A percentile compares a stretch with the other conserved stretches of the same genome.
Evolutionary conservation across 2,113 vertebrate species (phyloP).

Genomic region (Hystrix cristata): DNA sequence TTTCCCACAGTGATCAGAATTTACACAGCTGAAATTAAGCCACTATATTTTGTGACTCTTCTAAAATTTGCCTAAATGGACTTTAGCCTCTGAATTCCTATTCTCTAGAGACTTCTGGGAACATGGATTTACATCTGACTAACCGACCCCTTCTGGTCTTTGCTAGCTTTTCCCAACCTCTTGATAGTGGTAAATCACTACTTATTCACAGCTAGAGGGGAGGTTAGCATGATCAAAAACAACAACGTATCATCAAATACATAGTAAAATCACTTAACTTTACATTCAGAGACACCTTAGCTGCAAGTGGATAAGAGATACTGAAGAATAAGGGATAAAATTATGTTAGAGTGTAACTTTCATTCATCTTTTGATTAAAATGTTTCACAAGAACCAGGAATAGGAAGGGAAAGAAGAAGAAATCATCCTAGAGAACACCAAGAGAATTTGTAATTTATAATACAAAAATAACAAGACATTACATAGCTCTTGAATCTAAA

Average conservation of each 20-base stretch:
- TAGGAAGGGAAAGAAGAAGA: not conserved
- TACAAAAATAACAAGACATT: slow-evolving; percentile 57
- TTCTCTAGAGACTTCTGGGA: not conserved
- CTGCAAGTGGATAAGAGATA: not conserved
- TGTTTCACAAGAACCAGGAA: not conserved
- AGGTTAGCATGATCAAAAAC: not conserved
- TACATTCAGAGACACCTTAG: not conserved
- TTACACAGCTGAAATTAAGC: slow-evolving; percentile 42
- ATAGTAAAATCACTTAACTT: slow-evolving; percentile 37
- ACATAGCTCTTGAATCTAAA: slow-evolving; percentile 49
- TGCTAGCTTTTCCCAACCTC: not conserved
- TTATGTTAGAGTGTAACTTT: slow-evolving; percentile 15
- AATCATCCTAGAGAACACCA: not conserved
- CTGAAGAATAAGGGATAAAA: not conserved
- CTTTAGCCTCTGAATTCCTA: not conserved
- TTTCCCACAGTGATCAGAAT: slow-evolving; percentile 16
- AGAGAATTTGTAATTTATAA: slow-evolving; percentile 42
- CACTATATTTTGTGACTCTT: not conserved
- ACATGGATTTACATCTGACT: not conserved
- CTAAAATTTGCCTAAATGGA: not conserved
- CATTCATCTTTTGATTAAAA: not conserved
- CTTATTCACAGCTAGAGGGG: not conserved
- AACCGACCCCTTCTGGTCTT: not conserved
- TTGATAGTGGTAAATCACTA: not conserved
- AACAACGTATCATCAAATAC: not conserved